Base-by-base conservation (phyloP, 1,140 invertebrate species). In the Procambarus virginalis region DNA sequence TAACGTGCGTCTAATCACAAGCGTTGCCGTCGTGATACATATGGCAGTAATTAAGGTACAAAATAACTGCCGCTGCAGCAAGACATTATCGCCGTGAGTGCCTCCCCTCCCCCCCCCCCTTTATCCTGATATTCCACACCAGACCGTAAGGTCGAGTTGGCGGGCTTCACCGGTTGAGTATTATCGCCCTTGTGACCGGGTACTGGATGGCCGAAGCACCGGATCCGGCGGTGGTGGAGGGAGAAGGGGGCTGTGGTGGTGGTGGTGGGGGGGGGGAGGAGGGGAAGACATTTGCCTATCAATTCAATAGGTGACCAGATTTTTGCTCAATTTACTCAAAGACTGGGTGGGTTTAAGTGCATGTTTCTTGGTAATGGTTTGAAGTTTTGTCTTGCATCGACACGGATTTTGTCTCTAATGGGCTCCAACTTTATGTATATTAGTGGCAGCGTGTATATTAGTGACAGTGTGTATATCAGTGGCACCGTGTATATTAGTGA, bases 231-330 rank as follows among this genome's bases (percentile, higher is more conserved):
- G 34, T 34, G 34, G 34, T 34, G 34, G 34, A 1, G 34, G 34
- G 1, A 34, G 34, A 34, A 34, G 34, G 34, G 34, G 34, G 34
- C 1, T 34, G 34, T 34, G 34, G 34, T 34, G 34, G 34, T 34
- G 34, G 34, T 34, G 34, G 34, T 0, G 34, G 34, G 34, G 34
- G 34, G 34, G 34, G 34, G 34, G 34, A 34, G 34, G 34, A 73
- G 34, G 14, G 64, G 49, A 17, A 86, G 49, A 78, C 84, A 60
- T 78, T 86, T 86, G 75, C 70, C 84, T 86, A 86, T 86, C 84
- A 77, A 86, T 86, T 86, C 84, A 78, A 78, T 68, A 78, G 84
- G 84, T 86, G 84, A 86, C 84, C 84, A 78, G 78, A 86, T 86
- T 86, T 86, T 86, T 86, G 84, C 75, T 78, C 75, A 46, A 73